These are phyloP conservation scores for Petrosia ficiformis DNA, from an alignment of 37 sponge, comb jelly and placozoan genomes.

Conservation along the genomic window DNA sequence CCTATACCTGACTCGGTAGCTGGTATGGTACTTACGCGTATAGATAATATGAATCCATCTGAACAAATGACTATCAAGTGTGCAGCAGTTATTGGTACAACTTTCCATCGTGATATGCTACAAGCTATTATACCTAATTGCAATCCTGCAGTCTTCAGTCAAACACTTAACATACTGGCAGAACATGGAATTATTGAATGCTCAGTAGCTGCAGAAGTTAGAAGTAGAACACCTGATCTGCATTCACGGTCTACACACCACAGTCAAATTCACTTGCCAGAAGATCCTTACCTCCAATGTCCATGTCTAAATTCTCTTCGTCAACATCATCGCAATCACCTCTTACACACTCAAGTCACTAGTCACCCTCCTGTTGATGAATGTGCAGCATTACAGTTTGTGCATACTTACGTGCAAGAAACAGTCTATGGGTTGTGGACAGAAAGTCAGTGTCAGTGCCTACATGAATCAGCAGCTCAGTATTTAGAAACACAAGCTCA, in stretches of 20 bases:
- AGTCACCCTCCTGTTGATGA: too few relatives aligned
- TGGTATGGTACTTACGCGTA: conserved; percentile 79
- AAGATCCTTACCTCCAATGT: conserved; percentile 40
- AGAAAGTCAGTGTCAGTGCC: conserved; percentile 62
- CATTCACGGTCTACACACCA: neutral
- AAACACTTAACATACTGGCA: conserved; percentile 39
- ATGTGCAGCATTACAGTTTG: conserved; percentile 76
- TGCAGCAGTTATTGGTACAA: conserved; percentile 77
- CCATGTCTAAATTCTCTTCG: conserved; percentile 22
- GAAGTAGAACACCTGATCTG: conserved; percentile 1
- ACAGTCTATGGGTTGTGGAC: conserved; percentile 76
- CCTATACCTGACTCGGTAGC: conserved; percentile 79
- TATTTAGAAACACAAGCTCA: conserved; percentile 83
- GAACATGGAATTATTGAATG: conserved; percentile 73
- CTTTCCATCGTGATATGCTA: conserved; percentile 64
- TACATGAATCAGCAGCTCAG: conserved; percentile 77
- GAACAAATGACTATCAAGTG: conserved; percentile 90
- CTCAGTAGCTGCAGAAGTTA: conserved; percentile 45
- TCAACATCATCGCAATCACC: neutral
- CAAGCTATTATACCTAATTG: conserved; percentile 57
- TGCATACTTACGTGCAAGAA: conserved; percentile 83
- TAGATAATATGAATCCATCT: conserved; percentile 71
- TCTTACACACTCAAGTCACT: too few relatives aligned
- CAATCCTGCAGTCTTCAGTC: conserved; percentile 18
- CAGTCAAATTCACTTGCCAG: neutral